Base-by-base conservation (phyloP, 37 sponge, comb jelly and placozoan species). In the Amphimedon queenslandica region DNA sequence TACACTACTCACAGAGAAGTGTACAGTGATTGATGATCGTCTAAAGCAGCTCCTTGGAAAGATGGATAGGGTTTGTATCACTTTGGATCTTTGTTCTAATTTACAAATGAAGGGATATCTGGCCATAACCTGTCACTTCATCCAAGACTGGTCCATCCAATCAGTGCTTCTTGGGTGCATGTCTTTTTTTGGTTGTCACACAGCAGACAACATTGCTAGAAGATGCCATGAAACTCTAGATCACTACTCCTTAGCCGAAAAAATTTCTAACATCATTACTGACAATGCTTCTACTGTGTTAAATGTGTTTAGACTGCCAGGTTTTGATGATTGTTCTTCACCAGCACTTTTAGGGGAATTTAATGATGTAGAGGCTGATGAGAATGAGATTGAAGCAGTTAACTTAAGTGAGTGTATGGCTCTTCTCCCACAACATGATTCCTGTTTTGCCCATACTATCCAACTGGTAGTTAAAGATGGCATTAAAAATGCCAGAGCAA, bases 371-470 rank as follows among this genome's bases (percentile, higher is more conserved):
- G 42, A 32, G 25, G 70, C 37, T 25, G 18, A 47, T 47, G 51
- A 47, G 51, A 47, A 47, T 47, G 51, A 47, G 13, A 47, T 47
- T 47, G 51, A 13, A 18, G 2, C 37, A 3, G 2, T 25, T 25
- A 2, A 2, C 18, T 27, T 41, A 38, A 21, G 25, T 69, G 42
- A 42, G 21, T 31, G 69, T 37, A 24, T 36, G 40, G 11, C 6
- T 21, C 21, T 10, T 69, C 1, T 69, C n/a, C 47, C 47, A 3
- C 27, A 33, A 23, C 38, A 37, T n/a, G 2, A 41, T 6, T n/a
- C 47, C 47, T 69, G 70, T 41, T 69, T 69, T 69, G 70, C 70
- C n/a, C 70, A 69, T 37, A 69, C 70, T 3, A 41, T 69, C 20
- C 70, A 69, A 37, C 47, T 69, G 23, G 38, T 32, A 29, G 43